phyloP scores from a whole-genome alignment of 2,888 invertebrate genomes.

The Calameuta pallipes region DNA sequence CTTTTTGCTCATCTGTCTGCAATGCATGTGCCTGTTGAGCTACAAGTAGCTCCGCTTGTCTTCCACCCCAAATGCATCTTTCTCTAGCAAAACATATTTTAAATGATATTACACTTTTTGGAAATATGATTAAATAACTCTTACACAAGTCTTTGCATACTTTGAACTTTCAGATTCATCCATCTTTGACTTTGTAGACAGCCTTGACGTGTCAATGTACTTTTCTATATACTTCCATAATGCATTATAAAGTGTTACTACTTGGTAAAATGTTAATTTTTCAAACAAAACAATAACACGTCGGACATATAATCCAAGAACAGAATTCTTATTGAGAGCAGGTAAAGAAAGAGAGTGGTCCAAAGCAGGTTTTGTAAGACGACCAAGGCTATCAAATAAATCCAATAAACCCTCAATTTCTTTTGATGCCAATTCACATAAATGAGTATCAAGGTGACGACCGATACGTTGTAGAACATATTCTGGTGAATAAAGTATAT shows the following conservation, averaged over 20 bases:
- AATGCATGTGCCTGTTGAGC: constrained; percentile 87
- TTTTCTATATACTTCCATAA: constrained; percentile 73
- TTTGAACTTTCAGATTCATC: constrained; percentile 30
- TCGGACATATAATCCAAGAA: constrained; percentile 83
- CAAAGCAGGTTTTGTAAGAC: constrained; percentile 69
- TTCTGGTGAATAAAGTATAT: constrained; percentile 73
- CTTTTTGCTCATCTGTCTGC: constrained; percentile 84
- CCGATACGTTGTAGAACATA: constrained; percentile 72
- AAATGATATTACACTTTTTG: not conserved
- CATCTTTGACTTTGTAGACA: constrained; percentile 26
- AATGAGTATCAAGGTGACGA: constrained; percentile 71
- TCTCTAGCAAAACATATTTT: constrained; percentile 52
- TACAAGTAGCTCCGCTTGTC: constrained; percentile 90
- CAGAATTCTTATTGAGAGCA: constrained; percentile 55
- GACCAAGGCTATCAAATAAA: constrained; percentile 74
- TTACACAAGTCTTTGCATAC: constrained; percentile 35
- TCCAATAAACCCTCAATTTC: constrained; percentile 71
- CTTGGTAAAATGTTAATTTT: constrained; percentile 85
- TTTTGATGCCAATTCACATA: constrained; percentile 71
- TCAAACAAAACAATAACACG: constrained; percentile 85
- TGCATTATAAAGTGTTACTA: constrained; percentile 78
- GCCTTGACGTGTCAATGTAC: not conserved
- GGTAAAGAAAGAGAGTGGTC: constrained; percentile 52
- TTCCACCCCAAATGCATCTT: constrained; percentile 82
- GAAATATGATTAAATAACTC: not conserved